Base-by-base conservation (phyloP, 2,113 vertebrate genomes). In the Hypocryptadius cinnamomeus region DNA sequence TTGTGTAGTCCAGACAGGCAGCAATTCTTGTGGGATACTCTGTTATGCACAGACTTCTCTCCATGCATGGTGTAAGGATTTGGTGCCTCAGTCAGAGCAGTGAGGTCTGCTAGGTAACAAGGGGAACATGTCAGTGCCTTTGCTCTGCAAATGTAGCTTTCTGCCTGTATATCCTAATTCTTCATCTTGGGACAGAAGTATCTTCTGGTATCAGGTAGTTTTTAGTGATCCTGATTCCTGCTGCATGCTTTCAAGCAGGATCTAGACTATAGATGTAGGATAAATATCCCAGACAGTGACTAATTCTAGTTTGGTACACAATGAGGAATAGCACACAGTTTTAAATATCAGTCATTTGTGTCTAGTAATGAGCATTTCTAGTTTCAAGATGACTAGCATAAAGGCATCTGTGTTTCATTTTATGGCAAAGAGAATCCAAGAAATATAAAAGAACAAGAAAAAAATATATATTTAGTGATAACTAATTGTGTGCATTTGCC, bases 341-440 rank as follows among this genome's bases (percentile, higher is more conserved):
- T 82, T 92, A 87, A 90, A 35, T 74, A 89, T 64, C 69, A 69
- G 23, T 61, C 31, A 70, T 73, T 85, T 65, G 3, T 85, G 44
- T 92, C 64, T 35, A 74, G 81, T 28, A 94, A 82, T 77, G 59
- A 89, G 28, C 70, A 70, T 85, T 79, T 91, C 47, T 85, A 47
- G 64, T 92, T 94, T 93, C 87, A 79, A 74, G 64, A 71, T 92
- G 83, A 95, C 68, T 85, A n/a, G 21, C 23, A 20, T 70, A 74
- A 91, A 79, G 25, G 25, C 71, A 77, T 76, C 71, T 84, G 78
- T 45, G 68, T 83, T 86, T 92, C 47, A 74, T 74, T 68, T 31
- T 45, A 76, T 51, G 61, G 65, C 40, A 88, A 68, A 89, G 23
- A 70, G 21, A 87, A 65, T 73, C 40, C 88, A 64, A 92, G 23